Evolutionary conservation across 1,140 invertebrate genomes (phyloP).

Genomic region (Zaprionus capensis): DNA sequence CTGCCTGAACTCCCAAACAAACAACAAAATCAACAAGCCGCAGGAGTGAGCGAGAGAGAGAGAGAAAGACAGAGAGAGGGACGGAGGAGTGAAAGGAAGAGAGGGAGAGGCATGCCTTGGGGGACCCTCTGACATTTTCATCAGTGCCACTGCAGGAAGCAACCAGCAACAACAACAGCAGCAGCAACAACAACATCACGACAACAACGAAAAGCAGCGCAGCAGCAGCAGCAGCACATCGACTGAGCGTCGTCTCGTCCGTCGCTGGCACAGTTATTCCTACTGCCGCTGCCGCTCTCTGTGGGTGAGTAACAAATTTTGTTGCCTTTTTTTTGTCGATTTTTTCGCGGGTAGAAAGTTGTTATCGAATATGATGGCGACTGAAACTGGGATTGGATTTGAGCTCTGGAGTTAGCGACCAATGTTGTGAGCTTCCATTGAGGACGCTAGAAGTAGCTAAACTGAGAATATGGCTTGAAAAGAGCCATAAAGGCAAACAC

Average conservation of each 20-base stretch:
- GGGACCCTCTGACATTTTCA: slow-evolving; percentile 79
- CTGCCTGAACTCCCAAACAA: slow-evolving; percentile 40
- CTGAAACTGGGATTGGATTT: not conserved
- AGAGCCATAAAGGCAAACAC: not conserved
- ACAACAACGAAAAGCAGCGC: slow-evolving; percentile 49
- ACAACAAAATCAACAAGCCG: slow-evolving; percentile 31
- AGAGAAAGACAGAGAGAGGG: not conserved
- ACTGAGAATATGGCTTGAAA: not conserved
- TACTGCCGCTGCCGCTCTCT: slow-evolving; percentile 50
- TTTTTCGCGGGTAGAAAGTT: slow-evolving; percentile 68
- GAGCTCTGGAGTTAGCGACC: not conserved
- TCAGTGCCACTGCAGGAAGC: slow-evolving; percentile 57
- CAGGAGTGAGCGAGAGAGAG: slow-evolving; percentile 4
- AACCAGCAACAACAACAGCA: slow-evolving; percentile 37
- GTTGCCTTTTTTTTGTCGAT: slow-evolving; percentile 17
- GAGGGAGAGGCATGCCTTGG: slow-evolving; percentile 63
- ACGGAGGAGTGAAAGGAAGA: not conserved
- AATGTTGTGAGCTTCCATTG: not conserved
- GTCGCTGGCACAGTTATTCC: slow-evolving; percentile 71
- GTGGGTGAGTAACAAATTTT: slow-evolving; percentile 67
- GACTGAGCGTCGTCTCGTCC: slow-evolving; percentile 22
- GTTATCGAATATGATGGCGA: slow-evolving; percentile 72
- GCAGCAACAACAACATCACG: slow-evolving; percentile 41
- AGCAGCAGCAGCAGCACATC: slow-evolving; percentile 39
- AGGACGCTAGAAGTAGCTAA: not conserved